Percentiles rank a stretch among this genome's conserved stretches.
phyloP scores from a whole-genome alignment of 2,888 invertebrate species.

The Thyatira batis region DNA sequence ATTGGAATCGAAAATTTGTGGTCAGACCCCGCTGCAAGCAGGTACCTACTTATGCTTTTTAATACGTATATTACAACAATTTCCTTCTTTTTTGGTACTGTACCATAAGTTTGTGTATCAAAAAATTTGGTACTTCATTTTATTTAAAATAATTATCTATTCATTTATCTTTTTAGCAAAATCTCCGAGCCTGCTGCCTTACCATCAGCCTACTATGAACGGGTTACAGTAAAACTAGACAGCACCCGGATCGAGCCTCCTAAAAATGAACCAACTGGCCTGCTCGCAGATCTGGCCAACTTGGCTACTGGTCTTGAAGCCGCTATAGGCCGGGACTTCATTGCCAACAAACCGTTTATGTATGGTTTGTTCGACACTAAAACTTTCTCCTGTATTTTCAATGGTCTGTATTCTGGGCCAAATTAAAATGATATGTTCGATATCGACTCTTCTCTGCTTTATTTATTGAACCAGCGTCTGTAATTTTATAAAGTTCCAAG shows the following conservation, averaged over 20 bases:
- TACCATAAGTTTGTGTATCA: too few species aligned
- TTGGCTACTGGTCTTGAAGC: neutral
- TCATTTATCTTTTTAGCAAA: conserved; percentile 10
- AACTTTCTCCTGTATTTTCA: conserved; percentile 11
- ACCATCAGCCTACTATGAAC: conserved; percentile 28
- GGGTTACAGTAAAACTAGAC: conserved; percentile 21
- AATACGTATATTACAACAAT: too few species aligned
- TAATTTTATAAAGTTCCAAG: too few species aligned
- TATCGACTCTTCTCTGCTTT: too few species aligned
- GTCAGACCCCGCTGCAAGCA: conserved; percentile 26
- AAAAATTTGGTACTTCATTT: neutral
- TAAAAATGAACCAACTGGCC: conserved; percentile 6
- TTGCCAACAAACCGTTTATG: conserved; percentile 16
- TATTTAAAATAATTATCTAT: neutral
- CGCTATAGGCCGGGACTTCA: conserved; percentile 10
- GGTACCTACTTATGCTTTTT: conserved; percentile 14
- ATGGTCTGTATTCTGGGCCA: conserved; percentile 2
- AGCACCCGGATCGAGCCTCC: conserved; percentile 14
- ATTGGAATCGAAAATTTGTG: conserved; percentile 23
- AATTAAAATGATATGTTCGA: conserved; percentile 13
- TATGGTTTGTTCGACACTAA: conserved; percentile 19
- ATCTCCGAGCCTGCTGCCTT: conserved; percentile 29
- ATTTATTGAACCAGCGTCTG: too few species aligned
- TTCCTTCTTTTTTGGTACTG: neutral
- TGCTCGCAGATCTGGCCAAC: neutral